These are phyloP conservation scores for Cisticola juncidis DNA, from an alignment of 2,113 vertebrate genomes.

Conservation along the genomic window DNA sequence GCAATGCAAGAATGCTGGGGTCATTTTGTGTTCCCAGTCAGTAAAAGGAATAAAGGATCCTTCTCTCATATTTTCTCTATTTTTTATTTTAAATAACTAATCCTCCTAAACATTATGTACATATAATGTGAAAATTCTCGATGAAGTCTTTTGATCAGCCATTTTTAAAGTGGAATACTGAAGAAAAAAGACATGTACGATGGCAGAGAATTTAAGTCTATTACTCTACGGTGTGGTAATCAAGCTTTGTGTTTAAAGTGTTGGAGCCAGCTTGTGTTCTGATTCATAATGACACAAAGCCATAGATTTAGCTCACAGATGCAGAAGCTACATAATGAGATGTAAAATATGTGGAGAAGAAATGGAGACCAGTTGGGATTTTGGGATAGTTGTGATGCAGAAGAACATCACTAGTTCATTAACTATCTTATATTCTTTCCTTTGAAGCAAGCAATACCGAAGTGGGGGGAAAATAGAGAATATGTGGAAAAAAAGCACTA, in stretches of 20 bases:
- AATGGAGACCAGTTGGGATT: neutral
- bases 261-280: neutral
- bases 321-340: neutral
- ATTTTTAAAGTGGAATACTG: neutral
- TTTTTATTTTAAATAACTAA: neutral
- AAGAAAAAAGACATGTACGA: neutral
- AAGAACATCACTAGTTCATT: neutral
- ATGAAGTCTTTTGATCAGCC: neutral
- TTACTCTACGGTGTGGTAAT: neutral
- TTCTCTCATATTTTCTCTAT: neutral
- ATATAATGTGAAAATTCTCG: neutral
- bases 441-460: neutral
- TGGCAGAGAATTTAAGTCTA: neutral
- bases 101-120: neutral
- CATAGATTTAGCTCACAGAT: neutral
- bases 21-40: neutral
- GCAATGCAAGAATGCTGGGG: neutral
- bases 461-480: neutral
- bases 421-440: neutral
- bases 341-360: neutral
- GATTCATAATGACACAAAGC: neutral
- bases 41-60: neutral
- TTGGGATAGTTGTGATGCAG: neutral
- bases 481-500: fast-evolving
- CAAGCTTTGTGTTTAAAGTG: neutral